These are phyloP conservation scores for Suricata suricatta DNA, from an alignment of 2,113 vertebrate species.

Conservation along the genomic window DNA sequence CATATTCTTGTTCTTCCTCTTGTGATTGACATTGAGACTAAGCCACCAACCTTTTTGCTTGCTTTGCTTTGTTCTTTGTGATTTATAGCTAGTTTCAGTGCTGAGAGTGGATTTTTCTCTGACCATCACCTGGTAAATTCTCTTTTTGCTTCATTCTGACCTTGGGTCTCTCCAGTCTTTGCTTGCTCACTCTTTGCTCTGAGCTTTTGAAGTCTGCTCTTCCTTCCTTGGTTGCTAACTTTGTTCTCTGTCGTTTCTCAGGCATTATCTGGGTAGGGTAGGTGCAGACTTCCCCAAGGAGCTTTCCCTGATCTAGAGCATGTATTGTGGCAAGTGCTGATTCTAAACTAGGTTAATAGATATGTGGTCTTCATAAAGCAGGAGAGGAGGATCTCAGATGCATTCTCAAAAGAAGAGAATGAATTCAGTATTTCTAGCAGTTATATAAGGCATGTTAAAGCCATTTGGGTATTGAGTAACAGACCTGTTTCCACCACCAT, in stretches of 20 bases:
- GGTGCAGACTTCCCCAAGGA: not conserved
- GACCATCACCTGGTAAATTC: not conserved
- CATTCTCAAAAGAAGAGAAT: not conserved
- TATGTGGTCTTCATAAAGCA: not conserved
- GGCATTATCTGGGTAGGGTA: not conserved
- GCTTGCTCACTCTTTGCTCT: not conserved
- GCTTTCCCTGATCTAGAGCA: not conserved
- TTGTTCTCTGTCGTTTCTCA: not conserved
- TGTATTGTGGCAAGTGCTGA: not conserved
- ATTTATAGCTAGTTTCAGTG: not conserved
- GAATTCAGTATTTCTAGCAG: not conserved
- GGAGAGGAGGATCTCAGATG: not conserved
- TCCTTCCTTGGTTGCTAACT: not conserved
- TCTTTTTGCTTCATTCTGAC: not conserved
- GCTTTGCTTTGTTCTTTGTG: not conserved
- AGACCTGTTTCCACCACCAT: not conserved
- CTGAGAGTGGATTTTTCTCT: not conserved
- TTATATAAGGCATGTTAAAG: not conserved
- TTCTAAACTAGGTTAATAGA: not conserved
- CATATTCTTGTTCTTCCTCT: not conserved
- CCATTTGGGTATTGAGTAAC: not conserved
- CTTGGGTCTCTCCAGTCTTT: not conserved
- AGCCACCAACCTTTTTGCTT: not conserved
- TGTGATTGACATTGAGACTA: rapidly evolving
- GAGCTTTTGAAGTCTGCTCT: not conserved